phyloP scores from a whole-genome alignment of 2,797 vertebrate genomes.

The Oreochromis mossambicus region DNA sequence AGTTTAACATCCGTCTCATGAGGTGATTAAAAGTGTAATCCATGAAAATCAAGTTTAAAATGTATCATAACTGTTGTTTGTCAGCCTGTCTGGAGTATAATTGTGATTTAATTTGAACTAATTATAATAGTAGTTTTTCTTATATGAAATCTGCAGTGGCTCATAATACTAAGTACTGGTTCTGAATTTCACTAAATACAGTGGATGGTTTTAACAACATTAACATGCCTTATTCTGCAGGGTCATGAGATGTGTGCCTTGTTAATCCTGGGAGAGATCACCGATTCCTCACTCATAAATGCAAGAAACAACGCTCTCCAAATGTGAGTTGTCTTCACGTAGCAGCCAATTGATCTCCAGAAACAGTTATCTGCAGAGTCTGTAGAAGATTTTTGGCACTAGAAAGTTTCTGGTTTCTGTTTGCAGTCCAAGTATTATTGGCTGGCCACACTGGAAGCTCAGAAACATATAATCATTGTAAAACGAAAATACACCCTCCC shows the following conservation, averaged over 20 bases:
- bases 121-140: background rate
- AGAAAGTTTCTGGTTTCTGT: background rate
- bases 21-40: background rate
- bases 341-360: background rate
- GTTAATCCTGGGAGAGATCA: slow-evolving; percentile 92
- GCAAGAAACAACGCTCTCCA: slow-evolving; percentile 91
- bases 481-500: background rate
- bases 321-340: slow-evolving; percentile 82
- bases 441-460: background rate
- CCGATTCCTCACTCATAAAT: slow-evolving; percentile 92
- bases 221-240: slow-evolving; percentile 63
- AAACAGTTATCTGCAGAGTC: background rate
- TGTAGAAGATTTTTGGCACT: background rate
- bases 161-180: background rate
- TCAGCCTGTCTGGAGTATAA: background rate
- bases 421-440: background rate
- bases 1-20: background rate
- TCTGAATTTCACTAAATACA: background rate
- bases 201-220: background rate
- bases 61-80: background rate
- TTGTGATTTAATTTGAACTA: background rate
- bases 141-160: background rate
- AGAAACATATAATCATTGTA: background rate
- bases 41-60: background rate
- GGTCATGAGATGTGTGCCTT: slow-evolving; percentile 98